Evolutionary conservation across 2,113 vertebrate species (phyloP), one percentile per base, ranked within the genome.

Genomic region (Manacus vitellinus): DNA sequence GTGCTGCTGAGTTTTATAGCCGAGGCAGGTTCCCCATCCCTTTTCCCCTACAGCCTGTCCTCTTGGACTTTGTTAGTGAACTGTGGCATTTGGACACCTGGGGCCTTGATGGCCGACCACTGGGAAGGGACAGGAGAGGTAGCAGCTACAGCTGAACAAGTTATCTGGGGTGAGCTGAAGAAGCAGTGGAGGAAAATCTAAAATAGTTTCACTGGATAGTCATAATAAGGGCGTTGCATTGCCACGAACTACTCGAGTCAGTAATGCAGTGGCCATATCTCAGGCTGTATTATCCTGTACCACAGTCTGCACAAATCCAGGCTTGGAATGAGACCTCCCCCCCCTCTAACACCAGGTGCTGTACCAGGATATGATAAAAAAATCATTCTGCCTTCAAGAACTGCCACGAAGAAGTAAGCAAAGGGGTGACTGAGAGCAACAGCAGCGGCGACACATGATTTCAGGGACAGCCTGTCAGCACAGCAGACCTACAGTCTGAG

Each of bases 391-490:
- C 39, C 20, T 63, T 73, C 76, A 44, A 55, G 52, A 74, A 33
- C 68, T 67, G 33, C 35, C 39, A 25, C 14, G 8, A 65, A 86
- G 76, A 63, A 63, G 13, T 28, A 22, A 82, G 74, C 27, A 15
- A 49, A 61, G 25, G 12, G 39, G 31, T 49, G 39, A 73, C 65
- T 1, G 6, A 78, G 73, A 92, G 19, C 28, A 73, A 3, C 37
- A 41, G 73, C 56, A 63, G 15, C 3, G 2, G 30, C 63, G 44
- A 20, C 2, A 1, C 10, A 4, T 27, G 41, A 31, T 70, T 72
- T 61, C 89, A 82, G 62, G 81, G 81, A n/a, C 49, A 62, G 58
- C 66, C 73, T 66, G 74, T 54, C 80, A 89, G 73, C 68, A 24
- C 27, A 30, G 65, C 76, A 84, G 87, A 58, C 70, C 74, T 39